These are phyloP conservation scores for Corydoras maculifer DNA, from an alignment of 2,113 vertebrate genomes.

Conservation along the genomic window DNA sequence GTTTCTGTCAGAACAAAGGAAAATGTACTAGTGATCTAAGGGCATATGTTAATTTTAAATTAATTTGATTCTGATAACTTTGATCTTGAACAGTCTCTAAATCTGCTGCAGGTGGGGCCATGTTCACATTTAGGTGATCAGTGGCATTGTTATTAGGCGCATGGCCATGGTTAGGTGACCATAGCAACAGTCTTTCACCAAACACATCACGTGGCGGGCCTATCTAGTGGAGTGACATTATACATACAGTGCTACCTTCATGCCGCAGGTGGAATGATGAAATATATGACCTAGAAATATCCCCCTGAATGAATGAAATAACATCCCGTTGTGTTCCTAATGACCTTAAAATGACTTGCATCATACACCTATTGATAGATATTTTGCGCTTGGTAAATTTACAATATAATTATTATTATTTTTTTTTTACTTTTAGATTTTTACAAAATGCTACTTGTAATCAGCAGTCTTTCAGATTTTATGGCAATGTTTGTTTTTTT, in stretches of 20 bases:
- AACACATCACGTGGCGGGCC: not conserved
- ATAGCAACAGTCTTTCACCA: conserved; percentile 1
- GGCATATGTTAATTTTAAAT: not conserved
- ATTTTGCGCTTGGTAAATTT: too few species aligned
- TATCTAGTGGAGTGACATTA: not conserved
- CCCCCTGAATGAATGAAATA: not conserved
- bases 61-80: not conserved
- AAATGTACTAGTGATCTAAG: not conserved
- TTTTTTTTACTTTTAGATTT: too few species aligned
- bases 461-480: too few species aligned
- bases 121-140: conserved; percentile 2
- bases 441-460: too few species aligned
- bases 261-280: not conserved
- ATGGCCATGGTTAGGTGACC: not conserved
- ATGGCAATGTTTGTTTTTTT: too few species aligned
- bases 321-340: too few species aligned
- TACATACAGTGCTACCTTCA: not conserved
- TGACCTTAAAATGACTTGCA: too few species aligned
- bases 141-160: not conserved
- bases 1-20: too few species aligned
- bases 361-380: too few species aligned
- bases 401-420: too few species aligned
- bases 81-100: not conserved
- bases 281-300: not conserved
- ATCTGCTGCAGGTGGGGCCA: not conserved